Base-by-base conservation (phyloP, 2,797 vertebrate species). In the Eurystomus glaucurus region DNA sequence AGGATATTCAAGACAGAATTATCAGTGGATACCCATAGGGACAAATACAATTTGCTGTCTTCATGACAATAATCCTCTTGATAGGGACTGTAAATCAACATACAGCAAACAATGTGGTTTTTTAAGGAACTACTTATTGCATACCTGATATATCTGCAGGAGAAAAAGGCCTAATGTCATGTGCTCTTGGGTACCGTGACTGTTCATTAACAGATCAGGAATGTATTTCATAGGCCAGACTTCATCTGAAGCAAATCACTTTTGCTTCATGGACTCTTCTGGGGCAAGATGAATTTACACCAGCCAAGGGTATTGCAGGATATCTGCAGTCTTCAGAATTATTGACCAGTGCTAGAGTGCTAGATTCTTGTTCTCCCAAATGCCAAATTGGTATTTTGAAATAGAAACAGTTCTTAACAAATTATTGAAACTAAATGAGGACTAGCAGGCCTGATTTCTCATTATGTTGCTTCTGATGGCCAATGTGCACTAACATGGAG, bases 131-230 rank as follows among this genome's bases (percentile, higher is more conserved):
- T 79, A 39, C 37, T 79, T 94, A 43, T 55, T 89, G 33, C 11
- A 18, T 37, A 52, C 19, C 55, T 78, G 21, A 81, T 81, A 21
- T 6, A 65, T 45, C 58, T 62, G 39, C 18, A 52, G 69, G 43
- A 94, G 66, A 71, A 91, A 66, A 23, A 76, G 12, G 28, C 26
- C 31, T 95, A 51, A 72, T 0, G 3, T 48, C 18, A 2, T 58
- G 20, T 79, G 46, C 37, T 95, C 10, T 41, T 88, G 31, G 51
- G 25, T 50, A 33, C 31, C 0, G 1, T 70, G 60, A 18, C 18
- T 79, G 45, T 22, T 91, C 33, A 55, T 92, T 91, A 79, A 81
- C 70, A 84, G n/a, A 94, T 65, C 51, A 92, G 55, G 96, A 88
- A 72, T 70, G 31, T 35, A 52, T 69, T 88, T 88, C 62, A 84